Evolutionary conservation across 2,797 vertebrate species (phyloP), one percentile per base, ranked within the genome.

Genomic region (Chiroxiphia lanceolata): DNA sequence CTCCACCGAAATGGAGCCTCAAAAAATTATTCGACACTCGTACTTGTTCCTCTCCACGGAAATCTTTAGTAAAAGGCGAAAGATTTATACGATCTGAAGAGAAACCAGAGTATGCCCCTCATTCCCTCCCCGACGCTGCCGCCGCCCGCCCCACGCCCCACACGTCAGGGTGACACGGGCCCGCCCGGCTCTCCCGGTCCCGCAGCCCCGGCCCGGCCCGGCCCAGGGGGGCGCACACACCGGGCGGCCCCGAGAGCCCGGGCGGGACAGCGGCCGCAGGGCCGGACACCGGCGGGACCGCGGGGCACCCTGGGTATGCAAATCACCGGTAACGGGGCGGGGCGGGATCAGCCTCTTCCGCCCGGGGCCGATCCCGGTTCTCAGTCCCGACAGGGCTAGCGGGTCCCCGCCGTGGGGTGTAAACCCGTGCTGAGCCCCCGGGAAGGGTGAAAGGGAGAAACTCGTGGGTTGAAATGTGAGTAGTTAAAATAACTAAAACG

Each of bases 21-120:
- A 42, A 63, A 63, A 63, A 63, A 63, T 63, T 63, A 40, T 7
- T 61, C 27, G 38, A 40, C 69, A 71, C 69, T 71, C 69, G 69
- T 71, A 3, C 51, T 15, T 71, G 51, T 94, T 97, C 31, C 97
- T 97, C 97, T 97, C 98, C 98, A 98, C 98, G 97, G 98, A 98
- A 98, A 98, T 98, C 98, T 98, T 98, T 98, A 98, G 98, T 98
- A 98, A 98, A 98, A 98, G 98, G 98, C 97, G 97, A 98, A 98
- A 98, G 97, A 98, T 98, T 98, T 98, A 97, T 97, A 5, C 97
- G 96, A 76, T 97, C 44, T 98, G 98, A 98, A 98, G 64, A 61
- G 33, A 85, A 85, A 85, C 71, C 45, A 3, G 27, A 76, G 71
- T 33, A 85, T 20, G 5, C 6, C 4, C 4, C 2, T 0, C 0